Base-by-base conservation (phyloP, 2,888 invertebrate genomes). In the Sinopyrophorus schimmeli region DNA sequence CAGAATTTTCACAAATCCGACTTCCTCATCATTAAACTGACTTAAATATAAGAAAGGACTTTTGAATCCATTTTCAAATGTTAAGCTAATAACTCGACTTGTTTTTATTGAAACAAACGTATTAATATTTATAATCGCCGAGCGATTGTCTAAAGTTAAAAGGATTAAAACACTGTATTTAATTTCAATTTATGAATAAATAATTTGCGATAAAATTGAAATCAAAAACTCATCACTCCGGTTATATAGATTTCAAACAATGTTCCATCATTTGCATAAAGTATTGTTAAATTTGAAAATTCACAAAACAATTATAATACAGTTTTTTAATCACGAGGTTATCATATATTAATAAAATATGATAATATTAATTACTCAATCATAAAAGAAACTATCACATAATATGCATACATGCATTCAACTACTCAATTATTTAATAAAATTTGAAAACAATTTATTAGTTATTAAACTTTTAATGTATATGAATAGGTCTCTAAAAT, bases 341-440 rank as follows among this genome's bases (percentile, higher is more conserved):
- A n/a, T n/a, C n/a, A n/a, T n/a, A n/a, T n/a, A n/a, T n/a, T n/a
- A n/a, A n/a, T n/a, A n/a, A n/a, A n/a, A n/a, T n/a, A n/a, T n/a
- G n/a, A n/a, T n/a, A n/a, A n/a, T n/a, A n/a, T n/a, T n/a, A n/a
- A n/a, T n/a, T n/a, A n/a, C n/a, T n/a, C n/a, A n/a, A n/a, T n/a
- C n/a, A n/a, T n/a, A n/a, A n/a, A n/a, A n/a, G n/a, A n/a, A n/a
- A n/a, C n/a, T n/a, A 20, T 23, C 14, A 10, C 18, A 24, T 15
- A 16, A 24, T n/a, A 24, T 38, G 16, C 17, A 7, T 17, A 39
- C 39, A 7, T 20, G 17, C 16, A 28, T 40, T 40, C 39, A 27
- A 28, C 39, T 39, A 26, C 11, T 39, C 28, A 20, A 40, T 40
- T 28, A 40, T 40, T 28, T 40, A 24, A 26, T 24, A 40, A n/a